Evolutionary conservation across 2,113 vertebrate species (phyloP), one percentile per base, ranked within the genome.

Genomic region (Cairina moschata): DNA sequence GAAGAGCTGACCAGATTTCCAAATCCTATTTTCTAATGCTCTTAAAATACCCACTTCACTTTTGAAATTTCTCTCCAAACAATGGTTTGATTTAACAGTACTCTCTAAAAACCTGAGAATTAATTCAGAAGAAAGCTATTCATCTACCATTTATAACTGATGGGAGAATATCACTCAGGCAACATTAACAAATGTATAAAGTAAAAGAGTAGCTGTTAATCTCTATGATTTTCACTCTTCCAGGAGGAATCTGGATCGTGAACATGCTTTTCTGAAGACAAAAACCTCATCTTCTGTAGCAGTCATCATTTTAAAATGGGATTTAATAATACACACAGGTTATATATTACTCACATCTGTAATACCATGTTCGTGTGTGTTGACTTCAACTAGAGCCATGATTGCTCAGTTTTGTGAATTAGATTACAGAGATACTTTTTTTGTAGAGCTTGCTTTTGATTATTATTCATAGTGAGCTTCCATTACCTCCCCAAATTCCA

Each of bases 1-100:
- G 83, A 94, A 92, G 63, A 78, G 34, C 36, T 78, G 75, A 93
- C 29, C 73, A 60, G 66, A 88, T 75, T 94, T 67, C 63, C 40
- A 92, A 90, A 75, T 38, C 26, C 17, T 5, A 4, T 48, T 88
- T 88, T 85, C 56, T 28, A 81, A 60, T 9, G 8, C 60, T 55
- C 52, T 83, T 74, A 83, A 88, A 91, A 95, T 75, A 83, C 44
- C 21, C 40, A 25, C 50, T 88, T 46, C 1, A 2, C 60, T 91
- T 68, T 25, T 58, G 14, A 93, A 96, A 68, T 78, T 74, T 62
- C 80, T 71, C 58, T 88, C 58, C 28, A 69, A 83, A 73, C 0
- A 0, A 72, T 12, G 67, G 46, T 50, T 76, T 69, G 50, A 80
- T 71, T 89, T 86, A 88, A 75, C 36, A 65, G 23, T 4, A 38